A percentile compares a stretch with the other conserved stretches of the same genome.
phyloP scores from a whole-genome alignment of 2,888 invertebrate species.

The Drosophila yooni region DNA sequence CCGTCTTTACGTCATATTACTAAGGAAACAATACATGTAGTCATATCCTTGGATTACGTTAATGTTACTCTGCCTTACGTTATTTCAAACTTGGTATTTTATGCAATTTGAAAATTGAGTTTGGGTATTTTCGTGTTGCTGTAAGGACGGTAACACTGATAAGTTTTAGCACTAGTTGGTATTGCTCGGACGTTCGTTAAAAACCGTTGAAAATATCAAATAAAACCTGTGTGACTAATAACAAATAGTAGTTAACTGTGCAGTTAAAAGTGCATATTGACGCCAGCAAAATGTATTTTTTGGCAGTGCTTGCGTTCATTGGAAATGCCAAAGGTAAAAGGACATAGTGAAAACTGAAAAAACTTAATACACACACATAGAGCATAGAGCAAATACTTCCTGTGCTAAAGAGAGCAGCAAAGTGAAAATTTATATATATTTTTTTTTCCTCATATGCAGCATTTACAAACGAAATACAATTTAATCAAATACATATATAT shows the following conservation, averaged over 20 bases:
- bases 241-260: conserved; percentile 48
- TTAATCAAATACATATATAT: conserved; percentile 2
- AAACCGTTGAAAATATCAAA: conserved; percentile 70
- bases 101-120: neutral
- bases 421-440: conserved; percentile 48
- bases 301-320: conserved; percentile 82
- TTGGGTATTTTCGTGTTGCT: conserved; percentile 6
- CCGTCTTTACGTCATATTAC: neutral
- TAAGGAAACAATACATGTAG: too few species aligned
- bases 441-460: conserved; percentile 4
- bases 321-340: conserved; percentile 84
- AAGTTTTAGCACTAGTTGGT: conserved; percentile 64
- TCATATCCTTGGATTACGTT: neutral
- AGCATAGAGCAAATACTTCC: conserved; percentile 55
- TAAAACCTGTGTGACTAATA: conserved; percentile 47
- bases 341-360: conserved; percentile 60
- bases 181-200: conserved; percentile 71
- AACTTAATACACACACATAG: conserved; percentile 63
- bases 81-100: conserved; percentile 26
- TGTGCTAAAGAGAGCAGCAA: conserved; percentile 52
- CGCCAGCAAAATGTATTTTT: conserved; percentile 81
- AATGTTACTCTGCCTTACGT: neutral
- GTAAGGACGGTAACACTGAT: conserved; percentile 44
- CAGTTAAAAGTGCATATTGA: conserved; percentile 52
- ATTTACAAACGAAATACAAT: conserved; percentile 9